phyloP scores from a whole-genome alignment of 2,113 vertebrate species.

The Heloderma charlesbogerti region DNA sequence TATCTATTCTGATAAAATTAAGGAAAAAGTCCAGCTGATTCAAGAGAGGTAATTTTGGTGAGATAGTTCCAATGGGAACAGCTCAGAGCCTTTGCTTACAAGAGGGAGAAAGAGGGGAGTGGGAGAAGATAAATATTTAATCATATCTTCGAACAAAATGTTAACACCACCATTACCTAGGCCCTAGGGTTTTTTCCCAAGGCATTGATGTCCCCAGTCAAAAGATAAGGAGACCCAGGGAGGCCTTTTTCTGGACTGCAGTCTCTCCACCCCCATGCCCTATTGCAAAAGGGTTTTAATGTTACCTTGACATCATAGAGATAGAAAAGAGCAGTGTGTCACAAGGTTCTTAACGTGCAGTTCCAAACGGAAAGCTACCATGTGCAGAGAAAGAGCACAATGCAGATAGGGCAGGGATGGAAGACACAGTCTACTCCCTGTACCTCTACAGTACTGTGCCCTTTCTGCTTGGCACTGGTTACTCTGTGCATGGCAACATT shows the following conservation, averaged over 20 bases:
- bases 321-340: background rate
- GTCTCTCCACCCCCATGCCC: background rate
- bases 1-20: slow-evolving; percentile 86
- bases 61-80: background rate
- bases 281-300: background rate
- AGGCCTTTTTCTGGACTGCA: background rate
- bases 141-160: background rate
- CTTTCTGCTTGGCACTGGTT: background rate
- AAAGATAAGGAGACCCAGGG: slow-evolving; percentile 12
- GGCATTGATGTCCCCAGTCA: slow-evolving; percentile 2
- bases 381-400: background rate
- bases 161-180: background rate
- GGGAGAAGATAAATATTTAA: background rate
- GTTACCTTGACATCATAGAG: background rate
- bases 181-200: slow-evolving; percentile 71
- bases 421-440: background rate
- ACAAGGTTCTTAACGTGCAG: background rate
- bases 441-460: background rate
- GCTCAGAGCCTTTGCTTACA: background rate
- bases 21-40: slow-evolving; percentile 87
- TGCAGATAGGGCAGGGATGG: background rate
- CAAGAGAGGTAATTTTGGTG: slow-evolving; percentile 81
- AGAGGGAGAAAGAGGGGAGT: background rate
- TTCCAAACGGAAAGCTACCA: background rate
- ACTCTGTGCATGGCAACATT: background rate